Evolutionary conservation across 1,140 invertebrate species (phyloP), one percentile per base, ranked within the genome.

Genomic region (Littorina saxatilis): DNA sequence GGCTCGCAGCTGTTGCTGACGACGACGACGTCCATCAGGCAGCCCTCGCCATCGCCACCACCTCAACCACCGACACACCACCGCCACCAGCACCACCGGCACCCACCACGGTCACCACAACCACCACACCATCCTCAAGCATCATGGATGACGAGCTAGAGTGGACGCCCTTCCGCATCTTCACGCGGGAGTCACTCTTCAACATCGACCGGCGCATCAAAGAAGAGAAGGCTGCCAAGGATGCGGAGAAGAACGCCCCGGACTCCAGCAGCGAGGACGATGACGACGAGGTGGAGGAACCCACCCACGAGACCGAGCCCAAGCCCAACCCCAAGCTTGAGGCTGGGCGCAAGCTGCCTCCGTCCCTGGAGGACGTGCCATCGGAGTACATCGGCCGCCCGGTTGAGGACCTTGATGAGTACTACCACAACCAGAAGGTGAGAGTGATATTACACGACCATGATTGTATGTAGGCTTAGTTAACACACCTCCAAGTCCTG

Each of bases 101-200:
- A 29, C 29, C 27, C 32, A 61, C 39, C 0, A 55, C 13, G 2
- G 47, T 29, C 29, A 43, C 39, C 17, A 17, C 1, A 58, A 35
- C 37, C 23, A 5, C 72, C 23, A 50, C 13, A 58, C 37, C 74
- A n/a, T n/a, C n/a, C 32, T 37, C 17, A 29, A 43, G n/a, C 17
- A 77, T 23, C 43, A 82, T 84, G 78, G 77, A 82, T 66, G 85
- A 88, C 66, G 85, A 84, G 37, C 78, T 85, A 58, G 85, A 87
- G 29, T 84, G 84, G 58, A 83, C 82, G 5, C 85, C 82, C 20
- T 99, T 99, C 96, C 96, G 96, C 95, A 97, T 97, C 94, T 99
- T 99, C 95, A 99, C 98, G 92, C 95, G 97, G 94, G 97, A 99
- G 94, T 98, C 97, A 93, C 94, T 98, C 93, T 95, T 96, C 93